Evolutionary conservation across 2,113 vertebrate species (phyloP), one percentile per base, ranked within the genome.

Genomic region (Penelope pileata): DNA sequence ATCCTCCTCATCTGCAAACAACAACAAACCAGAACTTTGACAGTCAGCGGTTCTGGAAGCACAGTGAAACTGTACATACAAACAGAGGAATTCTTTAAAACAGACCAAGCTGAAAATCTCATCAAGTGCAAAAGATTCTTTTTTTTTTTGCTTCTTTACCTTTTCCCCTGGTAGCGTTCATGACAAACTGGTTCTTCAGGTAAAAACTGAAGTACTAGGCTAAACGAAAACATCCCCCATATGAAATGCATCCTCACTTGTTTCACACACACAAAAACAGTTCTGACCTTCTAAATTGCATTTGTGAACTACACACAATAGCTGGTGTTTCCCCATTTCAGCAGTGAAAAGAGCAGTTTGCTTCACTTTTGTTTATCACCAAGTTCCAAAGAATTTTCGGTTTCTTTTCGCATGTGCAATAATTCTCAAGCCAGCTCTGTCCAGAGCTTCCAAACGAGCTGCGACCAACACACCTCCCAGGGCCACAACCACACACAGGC

Each of bases 231-330:
- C 12, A 45, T 22, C 19, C 51, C 23, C 29, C 27, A 30, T 14
- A 17, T 3, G 16, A 87, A 13, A 42, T 6, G 30, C 0, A 4
- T 63, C 50, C 43, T 43, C 0, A 1, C 74, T 84, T 62, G 32
- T 7, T 66, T 89, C 59, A 47, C n/a, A 26, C 3, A 8, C 3
- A 16, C 7, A 5, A 76, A 72, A 75, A 72, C 5, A 12, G 10
- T 60, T 79, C 84, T 89, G 91, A 72, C 53, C 29, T 50, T 56
- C 38, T 62, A 16, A 73, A 10, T 48, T 56, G 30, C 58, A 38
- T 54, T 86, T 74, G n/a, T 4, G 32, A 88, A 51, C 63, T 38
- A 42, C 0, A 0, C 2, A 32, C 0, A 0, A 26, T 18, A 54
- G 30, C 64, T 88, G 66, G 16, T 22, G 27, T 67, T 91, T 92